These are phyloP conservation scores for Gymnocheta viridis DNA, from an alignment of 2,888 invertebrate genomes.

Conservation along the genomic window DNA sequence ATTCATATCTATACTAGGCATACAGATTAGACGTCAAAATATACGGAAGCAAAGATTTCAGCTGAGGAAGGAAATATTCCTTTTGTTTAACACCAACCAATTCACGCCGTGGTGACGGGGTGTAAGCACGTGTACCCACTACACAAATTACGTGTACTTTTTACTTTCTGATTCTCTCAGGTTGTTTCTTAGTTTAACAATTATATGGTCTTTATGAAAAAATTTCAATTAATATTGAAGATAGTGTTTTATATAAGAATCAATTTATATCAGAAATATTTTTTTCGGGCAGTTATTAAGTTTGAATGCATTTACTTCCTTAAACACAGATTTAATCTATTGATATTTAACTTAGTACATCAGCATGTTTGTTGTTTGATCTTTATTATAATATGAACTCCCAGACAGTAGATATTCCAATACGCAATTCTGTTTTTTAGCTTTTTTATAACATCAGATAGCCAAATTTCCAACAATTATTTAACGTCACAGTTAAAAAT, in stretches of 20 bases:
- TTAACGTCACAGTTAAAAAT: constrained; percentile 55
- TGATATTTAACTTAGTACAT: not conserved
- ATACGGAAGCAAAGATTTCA: constrained; percentile 10
- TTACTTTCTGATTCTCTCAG: constrained; percentile 2
- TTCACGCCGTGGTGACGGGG: constrained; percentile 22
- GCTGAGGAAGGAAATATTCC: not conserved
- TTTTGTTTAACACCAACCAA: constrained; percentile 5
- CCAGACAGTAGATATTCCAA: constrained; percentile 18
- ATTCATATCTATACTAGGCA: constrained; percentile 61
- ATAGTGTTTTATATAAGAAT: not conserved
- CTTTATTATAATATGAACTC: constrained; percentile 5
- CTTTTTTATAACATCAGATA: constrained; percentile 22
- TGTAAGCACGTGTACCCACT: not conserved
- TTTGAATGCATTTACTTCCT: too few species aligned
- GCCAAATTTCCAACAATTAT: constrained; percentile 51
- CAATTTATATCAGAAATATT: too few species aligned
- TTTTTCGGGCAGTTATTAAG: too few species aligned
- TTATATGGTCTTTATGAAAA: not conserved
- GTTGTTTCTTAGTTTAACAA: not conserved
- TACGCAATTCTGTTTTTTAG: constrained; percentile 33
- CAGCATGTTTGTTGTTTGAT: too few species aligned
- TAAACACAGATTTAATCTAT: constrained; percentile 15
- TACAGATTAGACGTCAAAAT: not conserved
- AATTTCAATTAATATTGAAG: not conserved
- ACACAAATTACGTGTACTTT: not conserved